Evolutionary conservation across 2,113 vertebrate species (phyloP), one percentile per base, ranked within the genome.

Genomic region (Rattus rattus): DNA sequence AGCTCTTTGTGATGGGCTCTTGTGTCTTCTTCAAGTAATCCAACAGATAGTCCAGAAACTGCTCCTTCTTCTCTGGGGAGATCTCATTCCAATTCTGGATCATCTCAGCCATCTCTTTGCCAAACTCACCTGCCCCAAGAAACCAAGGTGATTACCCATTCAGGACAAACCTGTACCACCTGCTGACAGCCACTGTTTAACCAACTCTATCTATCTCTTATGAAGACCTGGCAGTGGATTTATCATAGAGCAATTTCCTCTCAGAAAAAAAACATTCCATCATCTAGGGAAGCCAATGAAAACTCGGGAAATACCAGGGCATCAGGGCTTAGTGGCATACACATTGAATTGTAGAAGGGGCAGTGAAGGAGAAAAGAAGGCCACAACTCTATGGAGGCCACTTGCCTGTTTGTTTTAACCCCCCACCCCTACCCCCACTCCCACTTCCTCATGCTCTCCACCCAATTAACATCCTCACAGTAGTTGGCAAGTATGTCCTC

Each of bases 1-100:
- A 4, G 30, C 4, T 30, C 26, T 22, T 7, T 4, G 8, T 0
- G 56, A 4, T 4, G 30, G 8, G 7, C 30, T 10, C 5, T 8
- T 5, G 19, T 39, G 30, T 22, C 59, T 12, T 33, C 12, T 26
- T 28, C n/a, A 69, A 52, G 70, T 39, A 4, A 7, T 26, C 7
- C 10, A 59, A 30, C 20, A 80, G 72, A 56, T 43, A 2, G 30
- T 91, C 72, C 26, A 91, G 54, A 56, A 72, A 47, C 80, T 47
- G 73, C 13, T 67, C 20, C 39, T n/a, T 52, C 43, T 93, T 43
- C 22, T 72, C 81, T 5, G 2, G 16, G 1, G 36, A 65, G 19
- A 19, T 10, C 39, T 61, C 6, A n/a, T 0, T 49, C 92, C 95
- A 96, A 0, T 28, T 65, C 80, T 65, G 43, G 0, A 28, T 7